Base-by-base conservation (phyloP, 2,797 vertebrate species). In the Acanthornis magna region DNA sequence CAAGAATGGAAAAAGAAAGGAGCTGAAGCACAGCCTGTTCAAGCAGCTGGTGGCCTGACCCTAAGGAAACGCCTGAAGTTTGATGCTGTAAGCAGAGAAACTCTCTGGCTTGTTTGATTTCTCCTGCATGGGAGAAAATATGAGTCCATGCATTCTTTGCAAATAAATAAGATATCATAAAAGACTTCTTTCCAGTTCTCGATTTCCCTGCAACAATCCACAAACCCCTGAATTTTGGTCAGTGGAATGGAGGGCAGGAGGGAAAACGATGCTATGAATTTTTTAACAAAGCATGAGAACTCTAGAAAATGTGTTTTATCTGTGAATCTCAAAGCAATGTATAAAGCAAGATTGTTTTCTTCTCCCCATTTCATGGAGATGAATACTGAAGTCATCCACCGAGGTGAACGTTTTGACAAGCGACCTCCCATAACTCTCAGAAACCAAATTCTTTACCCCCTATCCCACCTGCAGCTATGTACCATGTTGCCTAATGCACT, bases 1-100 rank as follows among this genome's bases (percentile, higher is more conserved):
- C 30, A 78, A 70, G n/a, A 40, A 70, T 29, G 48, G 70, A 53
- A 50, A 71, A 84, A 85, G 70, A 85, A 91, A 5, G 34, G 27
- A 93, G 60, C 21, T 89, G 90, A 82, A 89, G 38, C 55, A 74
- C 63, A 82, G 74, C 11, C 61, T 90, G 60, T 60, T 90, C 53
- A 90, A 85, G 88, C 92, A 95, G 67, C 86, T 95, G 74, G 91
- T 91, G 82, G 48, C 22, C 57, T 85, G 77, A 91, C 86, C 93
- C 67, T n/a, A 67, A 95, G 80, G 51, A 89, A 91, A 62, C 92
- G 32, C 77, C 83, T 87, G 11, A 26, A 77, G 43, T 87, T 74
- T 61, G 77, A 89, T 87, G 78, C 60, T 92, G 34, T 61, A 91
- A 93, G 88, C 42, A 91, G 61, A 94, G 80, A 76, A 94, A 85